Conservation (phyloP, 2,113 vertebrate genomes). For the Megaleporinus macrocephalus region DNA sequence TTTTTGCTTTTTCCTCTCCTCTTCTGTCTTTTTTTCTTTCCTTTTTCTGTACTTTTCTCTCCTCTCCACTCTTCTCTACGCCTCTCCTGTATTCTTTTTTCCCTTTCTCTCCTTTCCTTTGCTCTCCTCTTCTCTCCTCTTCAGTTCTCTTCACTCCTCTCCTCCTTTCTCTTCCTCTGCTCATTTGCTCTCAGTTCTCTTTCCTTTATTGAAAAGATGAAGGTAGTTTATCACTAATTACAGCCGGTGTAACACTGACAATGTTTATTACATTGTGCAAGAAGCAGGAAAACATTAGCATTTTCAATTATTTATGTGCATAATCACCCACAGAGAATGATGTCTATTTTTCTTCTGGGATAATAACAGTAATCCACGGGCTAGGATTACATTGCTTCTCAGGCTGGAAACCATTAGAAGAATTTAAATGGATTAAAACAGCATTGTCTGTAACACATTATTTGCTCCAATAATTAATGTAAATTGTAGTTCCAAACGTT, state of each 20-base stretch:
- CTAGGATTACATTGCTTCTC: conserved; percentile 5
- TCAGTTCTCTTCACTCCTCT: background rate
- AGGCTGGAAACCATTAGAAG: conserved; percentile 17
- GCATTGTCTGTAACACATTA: background rate
- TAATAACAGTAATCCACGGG: conserved; percentile 37
- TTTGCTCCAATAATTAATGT: conserved; percentile 13
- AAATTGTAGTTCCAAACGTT: conserved; percentile 28
- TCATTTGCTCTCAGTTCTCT: background rate
- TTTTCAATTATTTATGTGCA: conserved; percentile 52
- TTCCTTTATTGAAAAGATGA: conserved; percentile 23
- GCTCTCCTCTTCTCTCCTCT: background rate
- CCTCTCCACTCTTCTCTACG: no score
- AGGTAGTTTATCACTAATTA: conserved; percentile 41
- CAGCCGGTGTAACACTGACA: conserved; percentile 12
- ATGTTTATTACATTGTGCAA: conserved; percentile 27
- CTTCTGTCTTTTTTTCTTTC: background rate
- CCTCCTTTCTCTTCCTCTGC: background rate
- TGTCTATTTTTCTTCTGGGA: conserved; percentile 21
- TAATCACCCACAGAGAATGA: conserved; percentile 35
- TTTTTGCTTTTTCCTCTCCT: background rate
- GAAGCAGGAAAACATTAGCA: conserved; percentile 44
- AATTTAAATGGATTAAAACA: conserved; percentile 15
- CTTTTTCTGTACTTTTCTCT: background rate
- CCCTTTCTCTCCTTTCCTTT: no score
- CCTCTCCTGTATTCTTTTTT: no score